Evolutionary conservation across 2,113 vertebrate genomes (phyloP).

Genomic region (Tinamus guttatus): DNA sequence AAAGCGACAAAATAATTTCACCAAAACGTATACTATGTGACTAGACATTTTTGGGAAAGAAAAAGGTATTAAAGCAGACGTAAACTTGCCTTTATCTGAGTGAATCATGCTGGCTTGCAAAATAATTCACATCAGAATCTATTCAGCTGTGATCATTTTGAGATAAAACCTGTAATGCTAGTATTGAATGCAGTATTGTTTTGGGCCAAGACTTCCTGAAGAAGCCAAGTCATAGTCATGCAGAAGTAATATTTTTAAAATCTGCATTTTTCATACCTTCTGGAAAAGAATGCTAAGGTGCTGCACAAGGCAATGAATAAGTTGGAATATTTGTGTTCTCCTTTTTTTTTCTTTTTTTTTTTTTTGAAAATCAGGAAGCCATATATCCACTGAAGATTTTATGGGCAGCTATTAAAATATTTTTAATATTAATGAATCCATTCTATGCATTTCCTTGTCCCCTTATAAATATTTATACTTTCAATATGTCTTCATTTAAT

Average conservation of each 20-base stretch:
- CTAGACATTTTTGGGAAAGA: not conserved
- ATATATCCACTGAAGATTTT: constrained; percentile 43
- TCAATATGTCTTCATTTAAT: constrained; percentile 80
- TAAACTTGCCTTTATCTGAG: not conserved
- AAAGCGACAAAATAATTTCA: not conserved
- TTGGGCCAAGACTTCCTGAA: not conserved
- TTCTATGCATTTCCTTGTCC: constrained; percentile 72
- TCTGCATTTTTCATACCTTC: not conserved
- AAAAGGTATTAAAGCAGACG: fast-evolving
- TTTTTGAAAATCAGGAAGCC: not conserved
- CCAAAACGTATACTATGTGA: not conserved
- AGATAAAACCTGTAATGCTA: not conserved
- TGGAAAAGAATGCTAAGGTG: not conserved
- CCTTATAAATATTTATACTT: constrained; percentile 82
- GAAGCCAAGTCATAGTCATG: not conserved
- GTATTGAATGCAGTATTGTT: not conserved
- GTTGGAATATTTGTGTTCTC: not conserved
- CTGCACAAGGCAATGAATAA: not conserved
- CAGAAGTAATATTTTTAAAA: not conserved
- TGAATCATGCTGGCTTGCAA: not conserved
- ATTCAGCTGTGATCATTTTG: not conserved
- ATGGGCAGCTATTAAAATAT: constrained; percentile 66
- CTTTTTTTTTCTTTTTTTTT: not conserved
- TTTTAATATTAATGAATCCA: constrained; percentile 70
- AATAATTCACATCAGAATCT: not conserved